Base-by-base conservation (phyloP, 2,113 vertebrate species). In the Indri indri region DNA sequence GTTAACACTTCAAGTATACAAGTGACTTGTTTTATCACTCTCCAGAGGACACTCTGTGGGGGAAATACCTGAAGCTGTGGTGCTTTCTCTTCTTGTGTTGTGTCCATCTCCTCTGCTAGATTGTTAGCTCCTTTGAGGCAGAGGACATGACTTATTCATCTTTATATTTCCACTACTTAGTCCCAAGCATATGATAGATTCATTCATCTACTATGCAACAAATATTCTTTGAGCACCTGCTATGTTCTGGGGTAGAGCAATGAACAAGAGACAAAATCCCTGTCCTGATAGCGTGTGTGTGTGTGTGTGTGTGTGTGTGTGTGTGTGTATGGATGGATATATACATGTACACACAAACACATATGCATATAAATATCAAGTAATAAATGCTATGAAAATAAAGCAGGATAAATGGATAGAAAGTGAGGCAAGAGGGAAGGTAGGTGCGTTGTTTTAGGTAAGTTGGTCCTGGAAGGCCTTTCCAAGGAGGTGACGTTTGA, bases 401-500 rank as follows among this genome's bases (percentile, higher is more conserved):
- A 79, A 93, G 40, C 37, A 91, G 82, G 32, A 6, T 79, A 61
- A 89, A 13, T 42, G n/a, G 20, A 22, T 25, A 80, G 66, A 84
- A 47, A 74, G n/a, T 90, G 32, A 68, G 47, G 32, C 16, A n/a
- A 90, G 18, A 76, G 47, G 47, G 54, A 73, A 45, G 32, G 47
- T 63, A 76, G n/a, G 17, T 59, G 40, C 45, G 18, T 45, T 93
- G 34, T 95, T 90, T 88, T 68, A 85, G 47, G 57, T 59, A 76
- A 90, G 54, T 79, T 93, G 79, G 61, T 90, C 65, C 76, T 89
- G 94, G 87, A 96, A 45, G 57, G 30, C 81, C 63, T 91, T 47
- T 94, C 63, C 61, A 42, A 82, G 71, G 74, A 66, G 73, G 25
- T 73, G 73, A 57, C 22, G 11, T 47, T 76, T 65, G 68, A 34